Evolutionary conservation across 2,888 invertebrate genomes (phyloP), one percentile per base, ranked within the genome.

Genomic region (Nemapogon koenigi): DNA sequence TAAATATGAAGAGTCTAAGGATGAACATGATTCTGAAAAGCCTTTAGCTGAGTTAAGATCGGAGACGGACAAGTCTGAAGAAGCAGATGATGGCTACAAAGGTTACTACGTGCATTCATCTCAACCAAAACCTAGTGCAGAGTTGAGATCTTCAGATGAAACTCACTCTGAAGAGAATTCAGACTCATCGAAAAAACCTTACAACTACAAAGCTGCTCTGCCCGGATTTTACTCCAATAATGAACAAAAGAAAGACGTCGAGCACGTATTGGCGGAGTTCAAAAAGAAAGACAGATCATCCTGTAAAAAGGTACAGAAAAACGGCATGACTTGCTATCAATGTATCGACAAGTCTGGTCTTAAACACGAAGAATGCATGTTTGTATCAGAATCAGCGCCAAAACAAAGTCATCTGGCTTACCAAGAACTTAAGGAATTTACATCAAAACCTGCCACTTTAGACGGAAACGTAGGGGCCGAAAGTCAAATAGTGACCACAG

Each of bases 311-410:
- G 81, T 87, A 0, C 79, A 83, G 43, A 87, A 86, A 51, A 86
- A 88, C 47, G 86, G 87, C 27, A 88, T 90, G 87, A 89, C 88
- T 0, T 90, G 90, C 55, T 90, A 84, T 57, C 81, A 86, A 47
- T 90, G 90, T 55, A 65, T 83, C 3, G 88, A 89, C 50, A 81
- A 85, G 46, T 80, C 82, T 35, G 89, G 89, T 1, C 71, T 85
- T 35, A 85, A 87, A 57, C 84, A 89, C 51, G 90, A 90, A 61
- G 90, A 90, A 59, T 90, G 90, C 55, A 88, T 89, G 84, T 90
- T 84, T 61, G 82, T 88, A 6, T 86, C 87, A 1, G 86, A 86
- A 49, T 84, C 85, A 1, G 83, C 85, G 28, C 87, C 87, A 1
- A 80, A 83, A 53, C 79, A 81, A 35, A 83, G 83, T 38, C 85